Evolutionary conservation across 1,140 invertebrate genomes (phyloP).

Genomic region (Zaprionus davidi): DNA sequence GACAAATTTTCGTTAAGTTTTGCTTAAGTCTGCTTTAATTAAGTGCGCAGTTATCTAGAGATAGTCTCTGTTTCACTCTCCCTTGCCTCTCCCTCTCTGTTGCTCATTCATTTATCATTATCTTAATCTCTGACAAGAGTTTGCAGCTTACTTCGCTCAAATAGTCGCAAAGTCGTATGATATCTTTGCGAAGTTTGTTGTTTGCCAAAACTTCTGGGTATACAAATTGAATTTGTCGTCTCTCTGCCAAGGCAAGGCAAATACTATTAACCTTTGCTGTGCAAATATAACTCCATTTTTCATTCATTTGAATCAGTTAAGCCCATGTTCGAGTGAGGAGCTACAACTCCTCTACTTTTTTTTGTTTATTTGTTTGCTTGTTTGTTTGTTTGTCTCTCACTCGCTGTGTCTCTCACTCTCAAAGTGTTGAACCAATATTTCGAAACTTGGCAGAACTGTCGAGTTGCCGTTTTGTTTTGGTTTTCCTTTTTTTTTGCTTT

Average conservation of each 20-base stretch:
- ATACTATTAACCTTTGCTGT: constrained; percentile 32
- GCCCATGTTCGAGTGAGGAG: constrained; percentile 15
- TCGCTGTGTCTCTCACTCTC: neutral
- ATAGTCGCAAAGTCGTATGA: constrained; percentile 12
- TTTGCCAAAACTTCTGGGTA: constrained; percentile 2
- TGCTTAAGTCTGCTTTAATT: neutral
- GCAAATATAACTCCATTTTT: constrained; percentile 38
- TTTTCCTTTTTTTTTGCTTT: constrained; percentile 4
- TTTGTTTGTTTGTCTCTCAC: neutral
- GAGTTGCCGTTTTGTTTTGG: constrained; percentile 21
- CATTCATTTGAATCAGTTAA: constrained; percentile 41
- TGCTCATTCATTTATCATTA: constrained; percentile 1
- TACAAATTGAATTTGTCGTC: constrained; percentile 42
- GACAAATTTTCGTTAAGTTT: constrained; percentile 5
- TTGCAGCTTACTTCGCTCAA: constrained; percentile 5
- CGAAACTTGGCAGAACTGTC: constrained; percentile 27
- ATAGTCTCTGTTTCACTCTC: neutral
- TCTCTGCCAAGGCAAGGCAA: neutral
- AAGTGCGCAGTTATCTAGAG: neutral
- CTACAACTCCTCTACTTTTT: neutral
- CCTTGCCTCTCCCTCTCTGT: neutral
- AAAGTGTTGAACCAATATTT: constrained; percentile 32
- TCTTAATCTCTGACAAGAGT: constrained; percentile 1
- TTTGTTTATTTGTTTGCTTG: neutral
- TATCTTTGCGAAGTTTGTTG: constrained; percentile 17